Base-by-base conservation (phyloP, 2,797 vertebrate genomes). In the Hybognathus amarus region DNA sequence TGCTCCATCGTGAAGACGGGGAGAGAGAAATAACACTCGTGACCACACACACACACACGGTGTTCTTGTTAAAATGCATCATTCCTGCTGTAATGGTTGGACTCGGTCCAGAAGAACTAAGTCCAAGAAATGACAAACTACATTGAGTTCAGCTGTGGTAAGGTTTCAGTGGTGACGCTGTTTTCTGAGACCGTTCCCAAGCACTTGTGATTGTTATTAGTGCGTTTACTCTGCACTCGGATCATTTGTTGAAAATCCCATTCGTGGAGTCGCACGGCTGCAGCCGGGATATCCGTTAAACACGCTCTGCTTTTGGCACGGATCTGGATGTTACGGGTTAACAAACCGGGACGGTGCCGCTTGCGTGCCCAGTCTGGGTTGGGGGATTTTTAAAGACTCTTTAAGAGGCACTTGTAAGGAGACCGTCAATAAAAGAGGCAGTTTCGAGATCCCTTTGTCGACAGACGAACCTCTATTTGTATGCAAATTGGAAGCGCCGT, bases 121-220 rank as follows among this genome's bases (percentile, higher is more conserved):
- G 75, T 90, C 92, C 92, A 93, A 91, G 85, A 79, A 89, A 94
- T 93, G 93, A 94, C 92, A 87, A 80, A 91, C 91, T 89, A 83
- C 88, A 59, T 84, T 64, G 71, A 85, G 83, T 63, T 87, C 79
- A 85, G 86, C 85, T 70, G 75, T 88, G 87, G 45, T 42, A 12
- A 42, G 40, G 85, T 80, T 87, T 86, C 75, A 59, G 54, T 74
- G 84, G 47, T 80, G 85, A 78, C 85, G 87, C 74, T 90, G 86
- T 88, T 91, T 78, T 69, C 70, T 12, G 63, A 80, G 85, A 64
- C 64, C 89, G 84, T 73, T 76, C 64, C 84, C 45, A 83, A 83
- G 87, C 85, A 87, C 70, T 83, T n/a, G n/a, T 87, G 52, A 88
- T 88, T 91, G 71, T 90, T 91, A 92, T 89, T 87, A 88, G 83